Percentiles rank a stretch among this genome's conserved stretches.
Evolutionary conservation across 1,140 invertebrate species (phyloP).

Genomic region (Scylla paramamosain): DNA sequence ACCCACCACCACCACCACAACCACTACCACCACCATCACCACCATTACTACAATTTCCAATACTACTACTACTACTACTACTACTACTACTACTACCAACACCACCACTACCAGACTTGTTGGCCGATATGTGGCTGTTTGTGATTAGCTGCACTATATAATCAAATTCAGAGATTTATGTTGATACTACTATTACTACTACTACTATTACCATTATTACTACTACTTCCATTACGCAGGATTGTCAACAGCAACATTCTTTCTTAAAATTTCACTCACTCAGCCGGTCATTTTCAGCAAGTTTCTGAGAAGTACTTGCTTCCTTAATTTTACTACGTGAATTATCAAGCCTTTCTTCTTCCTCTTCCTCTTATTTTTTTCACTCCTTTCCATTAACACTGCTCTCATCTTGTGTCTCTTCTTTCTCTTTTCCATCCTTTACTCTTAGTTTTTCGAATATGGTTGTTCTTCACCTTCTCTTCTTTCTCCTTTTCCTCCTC

Average conservation of each 20-base stretch:
- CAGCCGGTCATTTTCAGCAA: not conserved
- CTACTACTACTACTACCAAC: not conserved
- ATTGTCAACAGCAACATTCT: not conserved
- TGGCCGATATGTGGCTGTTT: too few species aligned
- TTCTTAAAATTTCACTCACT: not conserved
- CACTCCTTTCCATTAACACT: not conserved
- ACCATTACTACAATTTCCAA: not conserved
- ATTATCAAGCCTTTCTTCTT: not conserved
- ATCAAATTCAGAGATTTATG: too few species aligned
- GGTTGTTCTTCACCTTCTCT: not conserved
- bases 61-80: slow-evolving; percentile 14
- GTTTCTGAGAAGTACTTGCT: not conserved
- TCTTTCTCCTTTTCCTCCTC: not conserved
- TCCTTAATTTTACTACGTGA: not conserved
- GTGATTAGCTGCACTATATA: too few species aligned
- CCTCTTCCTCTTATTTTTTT: not conserved
- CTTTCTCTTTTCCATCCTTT: not conserved
- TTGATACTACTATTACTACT: not conserved
- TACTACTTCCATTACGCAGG: too few species aligned
- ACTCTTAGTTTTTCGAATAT: not conserved
- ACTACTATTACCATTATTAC: too few species aligned
- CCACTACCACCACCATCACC: too few species aligned
- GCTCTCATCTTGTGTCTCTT: not conserved
- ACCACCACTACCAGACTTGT: not conserved
- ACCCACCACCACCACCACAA: not conserved